Evolutionary conservation across 2,888 invertebrate genomes (phyloP), one percentile per base, ranked within the genome.

Genomic region (Platerodrilus igneus): DNA sequence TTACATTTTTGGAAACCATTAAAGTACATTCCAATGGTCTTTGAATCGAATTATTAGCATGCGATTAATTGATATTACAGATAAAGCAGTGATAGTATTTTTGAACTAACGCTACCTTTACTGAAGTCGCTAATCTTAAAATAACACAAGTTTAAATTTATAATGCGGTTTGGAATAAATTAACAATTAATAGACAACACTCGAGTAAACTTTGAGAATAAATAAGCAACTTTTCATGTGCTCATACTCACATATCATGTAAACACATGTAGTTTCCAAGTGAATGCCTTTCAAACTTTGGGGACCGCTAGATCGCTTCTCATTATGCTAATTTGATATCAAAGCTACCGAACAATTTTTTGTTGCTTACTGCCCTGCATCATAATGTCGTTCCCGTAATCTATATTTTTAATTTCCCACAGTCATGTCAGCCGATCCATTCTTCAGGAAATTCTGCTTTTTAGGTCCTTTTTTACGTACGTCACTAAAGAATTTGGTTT

Each of bases 231-330:
- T 39, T 35, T 44, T 48, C 45, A 42, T 50, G 31, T 46, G 50
- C 42, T 50, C 46, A 44, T 50, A 47, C 48, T 50, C 46, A 47
- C 46, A 42, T 50, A 48, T 48, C 48, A 42, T 50, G 50, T 50
- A 50, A 50, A 50, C 50, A 48, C 42, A 40, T 48, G 50, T 46
- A 45, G 38, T 48, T 50, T 48, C 43, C 48, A 50, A 36, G 32
- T 34, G 41, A 45, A 45, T 48, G 45, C 43, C 45, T 50, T 21
- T 34, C 46, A 45, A 46, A 50, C 44, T 45, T 48, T 42, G 46
- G n/a, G n/a, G 34, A 40, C 35, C 30, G 41, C 41, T 40, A 39
- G 35, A 30, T 38, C 33, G 41, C 38, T 35, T 41, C 38, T 40
- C 34, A 45, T 48, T 48, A 48, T 48, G 45, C 42, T 48, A 48